Evolutionary conservation across 2,797 vertebrate genomes (phyloP).

Genomic region (Enteromius fasciolatus): DNA sequence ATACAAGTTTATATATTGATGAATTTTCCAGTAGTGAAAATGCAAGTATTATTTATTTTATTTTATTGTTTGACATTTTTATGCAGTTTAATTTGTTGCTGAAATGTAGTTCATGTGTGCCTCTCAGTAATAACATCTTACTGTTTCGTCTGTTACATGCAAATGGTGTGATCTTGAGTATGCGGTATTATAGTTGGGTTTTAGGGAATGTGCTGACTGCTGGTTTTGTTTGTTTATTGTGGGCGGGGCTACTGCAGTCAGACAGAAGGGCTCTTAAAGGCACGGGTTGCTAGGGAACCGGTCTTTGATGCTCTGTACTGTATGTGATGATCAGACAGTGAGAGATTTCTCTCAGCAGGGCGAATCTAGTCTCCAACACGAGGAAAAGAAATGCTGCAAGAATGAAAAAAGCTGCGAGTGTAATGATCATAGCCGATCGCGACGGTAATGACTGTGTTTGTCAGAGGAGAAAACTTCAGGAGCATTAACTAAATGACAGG

Average conservation of each 20-base stretch:
- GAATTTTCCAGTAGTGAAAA: background rate
- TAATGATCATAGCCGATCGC: background rate
- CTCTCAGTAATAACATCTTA: background rate
- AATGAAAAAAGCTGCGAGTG: background rate
- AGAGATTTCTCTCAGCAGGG: slow-evolving; percentile 26
- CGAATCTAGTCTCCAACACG: background rate
- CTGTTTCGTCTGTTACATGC: background rate
- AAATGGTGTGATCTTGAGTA: background rate
- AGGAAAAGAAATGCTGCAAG: slow-evolving; percentile 15
- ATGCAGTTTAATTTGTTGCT: background rate
- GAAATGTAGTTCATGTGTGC: background rate
- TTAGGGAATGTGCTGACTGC: slow-evolving; percentile 37
- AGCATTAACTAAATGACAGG: slow-evolving; percentile 32
- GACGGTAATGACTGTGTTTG: slow-evolving; percentile 13
- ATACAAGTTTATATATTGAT: background rate
- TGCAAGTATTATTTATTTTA: background rate
- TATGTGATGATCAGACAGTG: slow-evolving; percentile 35
- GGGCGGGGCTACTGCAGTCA: slow-evolving; percentile 28
- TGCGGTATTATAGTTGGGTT: background rate
- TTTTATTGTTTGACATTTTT: background rate
- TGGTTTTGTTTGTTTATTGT: slow-evolving; percentile 27
- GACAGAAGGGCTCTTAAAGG: slow-evolving; percentile 40
- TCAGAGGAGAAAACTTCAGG: slow-evolving; percentile 3
- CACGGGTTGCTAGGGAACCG: slow-evolving; percentile 52
- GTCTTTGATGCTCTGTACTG: slow-evolving; percentile 41